A percentile compares a stretch with the other conserved stretches of the same genome.
Conservation (phyloP, 2,113 vertebrate species). For the Indri indri region DNA sequence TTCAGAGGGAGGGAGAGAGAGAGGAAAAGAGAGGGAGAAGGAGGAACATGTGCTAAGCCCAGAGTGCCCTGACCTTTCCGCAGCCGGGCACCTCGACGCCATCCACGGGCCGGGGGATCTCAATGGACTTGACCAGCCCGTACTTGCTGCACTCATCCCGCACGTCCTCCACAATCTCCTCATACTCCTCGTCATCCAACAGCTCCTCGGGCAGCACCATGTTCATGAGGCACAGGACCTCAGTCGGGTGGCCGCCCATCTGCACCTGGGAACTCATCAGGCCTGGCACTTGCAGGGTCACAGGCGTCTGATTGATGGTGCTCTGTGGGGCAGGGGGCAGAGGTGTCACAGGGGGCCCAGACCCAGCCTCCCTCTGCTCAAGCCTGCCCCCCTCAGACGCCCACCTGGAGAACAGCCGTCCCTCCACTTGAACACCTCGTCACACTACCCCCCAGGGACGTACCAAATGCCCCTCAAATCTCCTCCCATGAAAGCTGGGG, state of each 20-base stretch:
- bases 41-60: accelerated
- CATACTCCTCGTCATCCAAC: constrained; percentile 94
- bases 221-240: constrained; percentile 96
- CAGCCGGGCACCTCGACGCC: constrained; percentile 95
- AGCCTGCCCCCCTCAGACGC: background rate
- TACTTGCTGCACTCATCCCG: constrained; percentile 95
- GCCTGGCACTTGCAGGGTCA: constrained; percentile 95
- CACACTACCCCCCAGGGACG: background rate
- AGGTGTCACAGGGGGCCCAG: background rate
- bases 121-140: constrained; percentile 94
- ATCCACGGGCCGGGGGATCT: constrained; percentile 94
- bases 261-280: constrained; percentile 93
- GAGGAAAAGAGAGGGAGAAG: background rate
- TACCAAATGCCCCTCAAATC: background rate
- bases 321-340: constrained; percentile 79
- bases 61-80: constrained; percentile 86
- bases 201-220: constrained; percentile 96
- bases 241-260: constrained; percentile 94
- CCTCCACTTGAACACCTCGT: background rate
- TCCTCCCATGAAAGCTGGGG: background rate
- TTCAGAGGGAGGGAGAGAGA: background rate
- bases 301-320: constrained; percentile 95
- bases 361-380: background rate
- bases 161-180: constrained; percentile 95
- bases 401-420: background rate